Conservation (phyloP, 2,888 invertebrate species). For the Pediacus dermestoides region DNA sequence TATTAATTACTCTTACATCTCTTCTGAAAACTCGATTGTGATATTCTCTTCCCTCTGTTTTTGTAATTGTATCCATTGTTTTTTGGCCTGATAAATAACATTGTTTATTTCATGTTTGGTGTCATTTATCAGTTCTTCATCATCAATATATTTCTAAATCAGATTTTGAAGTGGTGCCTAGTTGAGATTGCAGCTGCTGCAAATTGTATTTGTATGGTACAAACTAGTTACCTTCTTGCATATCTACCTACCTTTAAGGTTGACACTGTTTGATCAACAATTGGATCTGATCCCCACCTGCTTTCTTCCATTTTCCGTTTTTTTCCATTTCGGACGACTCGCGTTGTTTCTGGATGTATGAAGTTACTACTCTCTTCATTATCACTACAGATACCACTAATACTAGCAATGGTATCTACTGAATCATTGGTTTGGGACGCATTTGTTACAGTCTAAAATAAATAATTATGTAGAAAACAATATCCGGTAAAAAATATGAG, state of each 20-base stretch:
- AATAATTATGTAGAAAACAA: too few relatives aligned
- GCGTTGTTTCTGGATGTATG: too few relatives aligned
- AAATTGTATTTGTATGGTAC: too few relatives aligned
- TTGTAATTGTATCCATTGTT: background rate
- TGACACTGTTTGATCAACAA: background rate
- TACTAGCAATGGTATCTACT: too few relatives aligned
- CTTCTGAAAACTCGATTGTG: background rate
- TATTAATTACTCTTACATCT: background rate
- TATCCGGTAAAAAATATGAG: too few relatives aligned
- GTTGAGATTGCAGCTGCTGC: too few relatives aligned
- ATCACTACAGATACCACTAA: too few relatives aligned
- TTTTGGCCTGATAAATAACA: background rate
- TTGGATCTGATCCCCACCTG: background rate
- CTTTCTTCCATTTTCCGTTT: background rate
- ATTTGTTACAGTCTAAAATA: too few relatives aligned
- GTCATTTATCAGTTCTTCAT: constrained; percentile 3
- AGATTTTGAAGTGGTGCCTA: too few relatives aligned
- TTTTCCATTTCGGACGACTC: too few relatives aligned
- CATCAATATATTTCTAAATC: constrained; percentile 7
- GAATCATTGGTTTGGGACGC: too few relatives aligned
- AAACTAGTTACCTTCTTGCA: background rate
- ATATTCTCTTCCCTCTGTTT: background rate
- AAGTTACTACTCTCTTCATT: too few relatives aligned
- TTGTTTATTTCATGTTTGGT: constrained; percentile 5
- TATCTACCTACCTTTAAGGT: background rate